Evolutionary conservation across 1,140 invertebrate species (phyloP).

Genomic region (Mactra quadrangularis): DNA sequence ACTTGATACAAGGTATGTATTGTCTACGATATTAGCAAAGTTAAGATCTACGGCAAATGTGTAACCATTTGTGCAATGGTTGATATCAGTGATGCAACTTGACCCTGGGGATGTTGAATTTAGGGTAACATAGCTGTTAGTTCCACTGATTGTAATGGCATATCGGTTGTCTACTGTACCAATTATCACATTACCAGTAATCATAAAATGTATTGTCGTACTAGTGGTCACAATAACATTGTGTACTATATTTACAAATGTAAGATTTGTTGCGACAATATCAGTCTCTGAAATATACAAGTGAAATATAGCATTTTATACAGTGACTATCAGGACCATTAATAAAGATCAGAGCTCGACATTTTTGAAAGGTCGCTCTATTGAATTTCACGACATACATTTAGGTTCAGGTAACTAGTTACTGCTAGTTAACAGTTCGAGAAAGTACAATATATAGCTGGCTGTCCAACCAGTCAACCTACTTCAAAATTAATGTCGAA

Average conservation of each 20-base stretch:
- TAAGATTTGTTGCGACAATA: slow-evolving; percentile 1
- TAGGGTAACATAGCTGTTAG: slow-evolving; percentile 36
- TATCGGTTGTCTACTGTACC: not conserved
- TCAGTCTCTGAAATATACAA: slow-evolving; percentile 10
- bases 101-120: not conserved
- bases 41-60: slow-evolving; percentile 43
- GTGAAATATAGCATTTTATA: not conserved
- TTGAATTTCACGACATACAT: too few relatives aligned
- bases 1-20: slow-evolving; percentile 44
- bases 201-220: not conserved
- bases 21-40: slow-evolving; percentile 13
- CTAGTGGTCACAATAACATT: slow-evolving; percentile 44
- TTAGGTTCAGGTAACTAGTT: too few relatives aligned
- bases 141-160: slow-evolving; percentile 11
- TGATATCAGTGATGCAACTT: slow-evolving; percentile 35
- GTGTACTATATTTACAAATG: slow-evolving; percentile 37
- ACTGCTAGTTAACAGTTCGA: too few relatives aligned
- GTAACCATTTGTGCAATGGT: slow-evolving; percentile 32
- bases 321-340: not conserved
- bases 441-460: too few relatives aligned
- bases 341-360: too few relatives aligned
- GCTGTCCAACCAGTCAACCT: too few relatives aligned
- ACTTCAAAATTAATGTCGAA: too few relatives aligned
- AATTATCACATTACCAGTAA: slow-evolving; percentile 30
- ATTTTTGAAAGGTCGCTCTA: too few relatives aligned